A percentile compares a stretch with the other conserved stretches of the same genome.
Evolutionary conservation across 1,140 invertebrate species (phyloP).

Genomic region (Sinella curviseta): DNA sequence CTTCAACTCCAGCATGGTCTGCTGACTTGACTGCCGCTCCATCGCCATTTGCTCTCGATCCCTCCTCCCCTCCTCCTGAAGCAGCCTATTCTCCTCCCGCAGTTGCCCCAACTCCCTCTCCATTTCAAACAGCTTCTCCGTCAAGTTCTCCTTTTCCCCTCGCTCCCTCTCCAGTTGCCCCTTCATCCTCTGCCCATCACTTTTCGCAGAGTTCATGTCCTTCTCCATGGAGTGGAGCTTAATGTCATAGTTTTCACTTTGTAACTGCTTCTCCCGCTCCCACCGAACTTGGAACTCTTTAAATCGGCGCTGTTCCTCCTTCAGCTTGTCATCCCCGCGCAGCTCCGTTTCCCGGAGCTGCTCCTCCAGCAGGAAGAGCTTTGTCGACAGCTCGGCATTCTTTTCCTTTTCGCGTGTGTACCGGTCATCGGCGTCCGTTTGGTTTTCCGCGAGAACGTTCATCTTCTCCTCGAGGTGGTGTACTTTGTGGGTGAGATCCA

Average conservation of each 20-base stretch:
- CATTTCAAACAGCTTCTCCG: conserved; percentile 62
- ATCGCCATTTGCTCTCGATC: conserved; percentile 60
- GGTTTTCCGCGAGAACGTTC: conserved; percentile 78
- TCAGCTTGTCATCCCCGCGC: conserved; percentile 77
- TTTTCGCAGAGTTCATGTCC: conserved; percentile 72
- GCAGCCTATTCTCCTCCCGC: conserved; percentile 60
- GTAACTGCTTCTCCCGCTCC: conserved; percentile 81
- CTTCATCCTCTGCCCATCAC: conserved; percentile 67
- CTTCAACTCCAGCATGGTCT: conserved; percentile 41
- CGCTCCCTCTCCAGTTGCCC: conserved; percentile 62
- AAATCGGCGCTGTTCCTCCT: conserved; percentile 79
- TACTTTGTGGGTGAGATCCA: conserved; percentile 86
- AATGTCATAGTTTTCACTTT: conserved; percentile 80
- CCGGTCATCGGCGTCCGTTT: conserved; percentile 77
- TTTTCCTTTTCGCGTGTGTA: conserved; percentile 84
- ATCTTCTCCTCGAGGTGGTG: conserved; percentile 88
- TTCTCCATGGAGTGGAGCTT: conserved; percentile 75
- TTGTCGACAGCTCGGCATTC: conserved; percentile 82
- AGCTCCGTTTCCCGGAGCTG: conserved; percentile 85
- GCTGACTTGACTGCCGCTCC: conserved; percentile 49
- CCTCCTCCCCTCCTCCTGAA: conserved; percentile 62
- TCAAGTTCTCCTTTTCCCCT: conserved; percentile 58
- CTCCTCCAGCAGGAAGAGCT: conserved; percentile 88
- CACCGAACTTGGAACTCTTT: conserved; percentile 76
- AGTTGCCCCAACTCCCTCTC: conserved; percentile 60